Evolutionary conservation across 2,888 invertebrate genomes (phyloP), one percentile per base, ranked within the genome.

Genomic region (Litoditis marina): DNA sequence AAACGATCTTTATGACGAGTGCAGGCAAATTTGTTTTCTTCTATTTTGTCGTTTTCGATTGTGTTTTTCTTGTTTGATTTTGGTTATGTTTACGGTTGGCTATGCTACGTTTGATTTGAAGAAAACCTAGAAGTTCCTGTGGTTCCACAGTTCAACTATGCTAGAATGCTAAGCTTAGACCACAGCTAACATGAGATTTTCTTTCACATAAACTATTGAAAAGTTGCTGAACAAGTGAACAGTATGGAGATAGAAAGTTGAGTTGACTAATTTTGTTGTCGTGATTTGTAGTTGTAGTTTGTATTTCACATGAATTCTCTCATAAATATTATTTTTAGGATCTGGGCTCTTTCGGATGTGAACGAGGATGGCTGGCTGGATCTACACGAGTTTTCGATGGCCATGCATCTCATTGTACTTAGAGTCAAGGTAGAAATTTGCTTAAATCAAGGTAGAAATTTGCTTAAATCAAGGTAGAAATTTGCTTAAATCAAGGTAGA

Each of bases 321-420:
- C 34, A 13, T 54, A 36, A 5, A 25, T 46, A 31, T 32, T 50
- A 47, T 36, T 32, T 65, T 53, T 27, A 66, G 66, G 47, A 74
- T 74, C 30, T 82, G 82, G 82, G 52, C 73, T n/a, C 66, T 83
- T 49, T 76, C 82, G 11, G 82, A 82, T 60, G 78, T 82, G 6
- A 82, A 82, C 52, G 80, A 79, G 52, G 82, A 82, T 52, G 82
- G 82, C 19, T 83, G 78, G 74, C 59, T 82, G 55, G 80, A 82
- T 63, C 58, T 76, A 30, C 63, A 67, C n/a, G 82, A 82, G 59
- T 82, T 82, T 67, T 66, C 74, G 16, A 73, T 71, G 16, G 82
- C 82, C 3, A 83, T 82, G 82, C 82, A 82, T 61, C 60, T 82
- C 50, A 78, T 83, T 30, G 80, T 83, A 6, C 68, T 83, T 0